These are phyloP conservation scores for Maniola hyperantus DNA, from an alignment of 2,888 invertebrate species.

Conservation along the genomic window DNA sequence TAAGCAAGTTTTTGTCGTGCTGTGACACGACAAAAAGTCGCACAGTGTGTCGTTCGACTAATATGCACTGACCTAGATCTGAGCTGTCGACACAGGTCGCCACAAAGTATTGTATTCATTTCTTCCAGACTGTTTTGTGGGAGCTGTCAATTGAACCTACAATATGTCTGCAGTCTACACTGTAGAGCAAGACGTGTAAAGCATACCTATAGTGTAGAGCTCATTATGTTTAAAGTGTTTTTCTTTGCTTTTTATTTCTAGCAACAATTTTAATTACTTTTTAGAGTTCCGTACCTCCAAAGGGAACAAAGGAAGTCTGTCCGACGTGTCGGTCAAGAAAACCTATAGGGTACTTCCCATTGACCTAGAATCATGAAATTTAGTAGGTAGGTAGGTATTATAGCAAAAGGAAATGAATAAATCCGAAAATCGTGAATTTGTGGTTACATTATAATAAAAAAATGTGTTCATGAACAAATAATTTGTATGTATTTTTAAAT, in stretches of 20 bases:
- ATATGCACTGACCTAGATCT: constrained; percentile 32
- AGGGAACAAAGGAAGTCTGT: too few species aligned
- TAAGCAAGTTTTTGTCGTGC: not conserved
- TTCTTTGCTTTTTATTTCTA: not conserved
- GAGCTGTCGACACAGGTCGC: constrained; percentile 22
- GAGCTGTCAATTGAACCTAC: constrained; percentile 18
- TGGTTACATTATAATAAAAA: too few species aligned
- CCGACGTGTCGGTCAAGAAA: too few species aligned
- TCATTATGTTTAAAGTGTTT: constrained; percentile 1
- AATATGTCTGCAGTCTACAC: not conserved
- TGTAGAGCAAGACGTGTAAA: not conserved
- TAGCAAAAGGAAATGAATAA: too few species aligned
- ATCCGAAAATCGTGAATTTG: too few species aligned
- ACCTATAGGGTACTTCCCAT: too few species aligned
- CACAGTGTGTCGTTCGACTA: constrained; percentile 15
- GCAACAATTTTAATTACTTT: not conserved
- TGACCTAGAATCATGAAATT: too few species aligned
- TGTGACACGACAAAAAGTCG: not conserved
- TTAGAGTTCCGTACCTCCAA: too few species aligned
- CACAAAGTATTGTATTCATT: constrained; percentile 25
- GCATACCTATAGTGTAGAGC: not conserved
- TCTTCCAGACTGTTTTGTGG: constrained; percentile 12
- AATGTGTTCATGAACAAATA: too few species aligned
- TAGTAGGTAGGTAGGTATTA: too few species aligned
- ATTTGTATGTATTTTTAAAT: too few species aligned